Evolutionary conservation across 2,888 invertebrate species (phyloP).

Genomic region (Meteorus cinctellus): DNA sequence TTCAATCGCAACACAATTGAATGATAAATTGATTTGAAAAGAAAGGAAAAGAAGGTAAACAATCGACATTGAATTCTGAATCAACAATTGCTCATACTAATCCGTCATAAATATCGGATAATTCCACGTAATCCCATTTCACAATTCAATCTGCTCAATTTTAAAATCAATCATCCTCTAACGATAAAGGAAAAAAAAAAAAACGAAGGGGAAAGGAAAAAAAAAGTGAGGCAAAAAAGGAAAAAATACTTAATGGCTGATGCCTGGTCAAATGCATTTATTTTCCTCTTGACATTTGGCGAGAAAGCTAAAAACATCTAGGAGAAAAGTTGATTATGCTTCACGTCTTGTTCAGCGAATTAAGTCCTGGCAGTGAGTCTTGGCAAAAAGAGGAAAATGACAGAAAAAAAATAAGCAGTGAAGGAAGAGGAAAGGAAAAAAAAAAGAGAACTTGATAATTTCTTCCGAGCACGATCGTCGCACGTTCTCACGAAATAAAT

Average conservation of each 20-base stretch:
- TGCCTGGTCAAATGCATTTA: conserved; percentile 7
- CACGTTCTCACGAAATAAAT: conserved; percentile 18
- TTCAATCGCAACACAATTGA: too few relatives aligned
- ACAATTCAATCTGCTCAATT: background rate
- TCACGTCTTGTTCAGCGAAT: conserved; percentile 16
- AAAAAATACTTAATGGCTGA: background rate
- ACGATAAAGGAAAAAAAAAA: background rate
- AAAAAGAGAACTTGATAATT: conserved; percentile 30
- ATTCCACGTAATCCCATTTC: too few relatives aligned
- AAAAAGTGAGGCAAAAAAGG: background rate
- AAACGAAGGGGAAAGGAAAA: background rate
- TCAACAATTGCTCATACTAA: too few relatives aligned
- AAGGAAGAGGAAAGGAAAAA: background rate
- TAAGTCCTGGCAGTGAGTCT: conserved; percentile 9
- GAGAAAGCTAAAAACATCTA: conserved; percentile 9
- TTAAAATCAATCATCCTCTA: background rate
- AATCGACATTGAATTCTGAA: too few relatives aligned
- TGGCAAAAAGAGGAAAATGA: background rate
- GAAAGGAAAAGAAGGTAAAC: too few relatives aligned
- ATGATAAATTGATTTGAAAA: too few relatives aligned
- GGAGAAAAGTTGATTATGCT: conserved; percentile 15
- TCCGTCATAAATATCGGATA: too few relatives aligned
- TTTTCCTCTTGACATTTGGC: background rate
- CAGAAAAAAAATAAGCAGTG: background rate
- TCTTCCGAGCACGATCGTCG: conserved; percentile 16